phyloP scores from a whole-genome alignment of 2,797 vertebrate genomes.

The Novumbra hubbsi region DNA sequence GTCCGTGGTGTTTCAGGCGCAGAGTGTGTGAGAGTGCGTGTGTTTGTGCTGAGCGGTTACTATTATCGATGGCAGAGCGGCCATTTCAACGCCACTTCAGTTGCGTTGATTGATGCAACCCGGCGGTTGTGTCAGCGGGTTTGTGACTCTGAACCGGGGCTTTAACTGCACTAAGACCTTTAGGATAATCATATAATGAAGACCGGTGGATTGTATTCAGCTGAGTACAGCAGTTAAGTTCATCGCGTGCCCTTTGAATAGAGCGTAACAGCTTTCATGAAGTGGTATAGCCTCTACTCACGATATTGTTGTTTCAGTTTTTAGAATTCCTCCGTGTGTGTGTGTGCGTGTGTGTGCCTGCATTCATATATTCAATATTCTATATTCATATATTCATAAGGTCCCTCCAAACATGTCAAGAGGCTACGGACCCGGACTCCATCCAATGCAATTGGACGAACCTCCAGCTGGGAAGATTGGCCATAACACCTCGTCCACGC shows the following conservation, averaged over 20 bases:
- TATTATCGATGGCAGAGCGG: slow-evolving; percentile 47
- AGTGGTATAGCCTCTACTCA: not conserved
- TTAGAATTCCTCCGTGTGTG: not conserved
- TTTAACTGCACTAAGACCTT: slow-evolving; percentile 14
- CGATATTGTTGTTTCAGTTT: not conserved
- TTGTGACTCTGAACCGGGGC: slow-evolving; percentile 39
- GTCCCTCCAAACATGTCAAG: too few species aligned
- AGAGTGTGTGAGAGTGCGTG: too few species aligned
- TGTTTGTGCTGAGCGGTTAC: slow-evolving; percentile 38
- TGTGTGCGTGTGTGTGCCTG: slow-evolving; percentile 5
- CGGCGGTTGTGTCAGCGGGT: slow-evolving; percentile 54
- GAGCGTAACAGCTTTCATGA: not conserved
- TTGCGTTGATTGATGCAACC: slow-evolving; percentile 62
- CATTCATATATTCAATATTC: too few species aligned
- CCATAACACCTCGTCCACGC: too few species aligned
- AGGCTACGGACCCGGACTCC: too few species aligned
- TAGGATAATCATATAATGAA: slow-evolving; percentile 1
- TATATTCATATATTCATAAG: too few species aligned
- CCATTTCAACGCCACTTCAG: slow-evolving; percentile 49
- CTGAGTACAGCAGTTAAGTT: not conserved
- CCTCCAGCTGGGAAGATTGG: too few species aligned
- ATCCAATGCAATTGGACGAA: too few species aligned
- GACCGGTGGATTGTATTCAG: not conserved
- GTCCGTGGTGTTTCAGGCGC: slow-evolving; percentile 23
- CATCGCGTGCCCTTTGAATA: not conserved